phyloP scores from a whole-genome alignment of 2,113 vertebrate species.

The Otis tarda region DNA sequence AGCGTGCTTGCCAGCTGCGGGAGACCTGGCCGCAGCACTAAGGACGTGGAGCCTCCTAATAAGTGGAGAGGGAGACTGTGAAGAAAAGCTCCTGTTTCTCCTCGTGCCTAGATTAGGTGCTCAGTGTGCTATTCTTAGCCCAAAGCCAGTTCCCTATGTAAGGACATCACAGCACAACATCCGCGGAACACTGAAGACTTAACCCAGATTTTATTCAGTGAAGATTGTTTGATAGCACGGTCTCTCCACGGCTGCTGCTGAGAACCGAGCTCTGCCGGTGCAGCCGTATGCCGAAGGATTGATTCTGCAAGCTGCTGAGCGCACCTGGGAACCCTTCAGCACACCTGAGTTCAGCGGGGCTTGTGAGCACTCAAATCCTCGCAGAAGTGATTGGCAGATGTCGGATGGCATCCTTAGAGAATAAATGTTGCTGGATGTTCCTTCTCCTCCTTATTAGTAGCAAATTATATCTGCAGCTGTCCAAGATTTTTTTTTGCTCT shows the following conservation, averaged over 20 bases:
- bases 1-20: fast-evolving
- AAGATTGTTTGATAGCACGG: neutral
- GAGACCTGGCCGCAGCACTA: neutral
- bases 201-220: neutral
- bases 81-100: neutral
- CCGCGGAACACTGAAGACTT: neutral
- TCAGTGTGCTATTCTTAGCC: neutral
- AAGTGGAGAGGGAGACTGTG: neutral
- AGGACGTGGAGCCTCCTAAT: neutral
- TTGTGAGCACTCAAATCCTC: constrained; percentile 10
- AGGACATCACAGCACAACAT: neutral
- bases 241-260: neutral
- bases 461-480: constrained; percentile 52
- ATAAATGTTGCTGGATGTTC: constrained; percentile 23
- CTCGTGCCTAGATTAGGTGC: neutral
- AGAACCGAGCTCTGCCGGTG: neutral
- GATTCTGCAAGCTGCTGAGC: constrained; percentile 18
- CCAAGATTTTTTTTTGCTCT: constrained; percentile 21
- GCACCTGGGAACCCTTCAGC: constrained; percentile 27
- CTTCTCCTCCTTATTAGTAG: constrained; percentile 42
- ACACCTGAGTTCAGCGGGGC: constrained; percentile 27
- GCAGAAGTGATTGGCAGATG: constrained; percentile 52
- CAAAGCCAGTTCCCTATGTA: neutral
- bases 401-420: constrained; percentile 21
- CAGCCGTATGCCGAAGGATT: neutral